Percentiles rank a stretch among this genome's conserved stretches.
phyloP scores from a whole-genome alignment of 1,140 invertebrate species.

The Grapholita molesta region DNA sequence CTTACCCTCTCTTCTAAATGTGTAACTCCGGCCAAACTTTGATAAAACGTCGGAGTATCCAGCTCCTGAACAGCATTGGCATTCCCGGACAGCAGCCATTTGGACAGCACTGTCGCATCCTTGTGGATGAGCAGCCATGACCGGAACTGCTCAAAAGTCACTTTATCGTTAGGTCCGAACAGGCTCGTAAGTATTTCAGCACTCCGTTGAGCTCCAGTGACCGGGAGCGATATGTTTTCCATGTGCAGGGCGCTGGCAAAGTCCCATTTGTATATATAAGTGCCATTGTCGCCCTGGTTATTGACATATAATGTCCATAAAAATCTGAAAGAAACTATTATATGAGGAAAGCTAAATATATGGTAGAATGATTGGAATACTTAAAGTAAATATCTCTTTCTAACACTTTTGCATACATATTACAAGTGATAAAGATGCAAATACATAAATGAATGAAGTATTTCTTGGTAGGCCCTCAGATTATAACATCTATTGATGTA shows the following conservation, averaged over 20 bases:
- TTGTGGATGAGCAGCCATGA: conserved; percentile 85
- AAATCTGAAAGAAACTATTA: conserved; percentile 79
- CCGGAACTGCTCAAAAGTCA: conserved; percentile 85
- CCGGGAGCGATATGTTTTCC: conserved; percentile 70
- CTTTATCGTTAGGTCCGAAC: conserved; percentile 79
- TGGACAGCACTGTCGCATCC: conserved; percentile 87
- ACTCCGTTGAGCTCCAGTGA: conserved; percentile 45
- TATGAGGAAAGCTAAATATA: background rate
- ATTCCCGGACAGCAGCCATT: conserved; percentile 87
- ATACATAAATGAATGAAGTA: too few relatives aligned
- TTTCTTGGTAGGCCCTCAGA: too few relatives aligned
- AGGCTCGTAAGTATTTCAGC: conserved; percentile 74
- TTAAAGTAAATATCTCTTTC: too few relatives aligned
- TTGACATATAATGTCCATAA: conserved; percentile 92
- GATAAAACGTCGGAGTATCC: conserved; percentile 94
- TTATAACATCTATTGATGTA: too few relatives aligned
- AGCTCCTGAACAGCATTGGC: conserved; percentile 87
- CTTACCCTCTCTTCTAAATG: conserved; percentile 87
- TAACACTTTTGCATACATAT: too few relatives aligned
- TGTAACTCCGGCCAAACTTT: conserved; percentile 93
- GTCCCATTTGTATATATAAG: conserved; percentile 86
- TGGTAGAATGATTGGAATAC: too few relatives aligned
- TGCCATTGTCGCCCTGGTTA: conserved; percentile 88
- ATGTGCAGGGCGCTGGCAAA: conserved; percentile 84
- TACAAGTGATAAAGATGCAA: too few relatives aligned